These are phyloP conservation scores for Tonatia bakeri DNA, from an alignment of 2,113 vertebrate species.

Conservation along the genomic window DNA sequence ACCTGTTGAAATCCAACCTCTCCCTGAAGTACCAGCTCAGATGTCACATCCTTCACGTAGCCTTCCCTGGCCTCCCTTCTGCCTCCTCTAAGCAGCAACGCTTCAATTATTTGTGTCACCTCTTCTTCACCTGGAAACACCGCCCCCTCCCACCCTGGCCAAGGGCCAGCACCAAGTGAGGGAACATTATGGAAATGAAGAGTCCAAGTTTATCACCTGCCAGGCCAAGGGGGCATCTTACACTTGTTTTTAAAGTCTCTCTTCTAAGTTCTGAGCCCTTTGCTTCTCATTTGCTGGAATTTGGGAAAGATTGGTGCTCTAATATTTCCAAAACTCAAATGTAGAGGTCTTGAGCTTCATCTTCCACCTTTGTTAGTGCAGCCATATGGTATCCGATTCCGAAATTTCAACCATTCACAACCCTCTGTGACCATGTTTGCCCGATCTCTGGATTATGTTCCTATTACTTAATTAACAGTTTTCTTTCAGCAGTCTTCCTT, in stretches of 20 bases:
- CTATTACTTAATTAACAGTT: not conserved
- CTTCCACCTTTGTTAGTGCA: not conserved
- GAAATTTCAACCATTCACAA: not conserved
- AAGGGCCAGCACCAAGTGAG: not conserved
- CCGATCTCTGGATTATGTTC: not conserved
- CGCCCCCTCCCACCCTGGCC: not conserved
- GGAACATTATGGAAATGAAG: not conserved
- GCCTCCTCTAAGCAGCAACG: not conserved
- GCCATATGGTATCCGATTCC: not conserved
- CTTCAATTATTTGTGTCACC: not conserved
- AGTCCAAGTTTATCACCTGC: not conserved
- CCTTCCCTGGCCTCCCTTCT: not conserved
- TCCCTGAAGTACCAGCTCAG: constrained; percentile 16
- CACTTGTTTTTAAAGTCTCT: not conserved
- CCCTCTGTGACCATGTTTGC: not conserved
- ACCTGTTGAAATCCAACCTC: constrained; percentile 62
- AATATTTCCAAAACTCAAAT: not conserved
- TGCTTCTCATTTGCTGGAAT: not conserved
- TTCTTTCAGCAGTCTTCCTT: not conserved
- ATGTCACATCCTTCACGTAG: constrained; percentile 54
- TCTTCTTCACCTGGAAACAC: not conserved
- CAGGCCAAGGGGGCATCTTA: not conserved
- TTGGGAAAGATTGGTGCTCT: not conserved
- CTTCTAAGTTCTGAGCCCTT: not conserved
- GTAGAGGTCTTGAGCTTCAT: not conserved